Evolutionary conservation across 2,888 invertebrate genomes (phyloP), one percentile per base, ranked within the genome.

Genomic region (Eilema sororculum): DNA sequence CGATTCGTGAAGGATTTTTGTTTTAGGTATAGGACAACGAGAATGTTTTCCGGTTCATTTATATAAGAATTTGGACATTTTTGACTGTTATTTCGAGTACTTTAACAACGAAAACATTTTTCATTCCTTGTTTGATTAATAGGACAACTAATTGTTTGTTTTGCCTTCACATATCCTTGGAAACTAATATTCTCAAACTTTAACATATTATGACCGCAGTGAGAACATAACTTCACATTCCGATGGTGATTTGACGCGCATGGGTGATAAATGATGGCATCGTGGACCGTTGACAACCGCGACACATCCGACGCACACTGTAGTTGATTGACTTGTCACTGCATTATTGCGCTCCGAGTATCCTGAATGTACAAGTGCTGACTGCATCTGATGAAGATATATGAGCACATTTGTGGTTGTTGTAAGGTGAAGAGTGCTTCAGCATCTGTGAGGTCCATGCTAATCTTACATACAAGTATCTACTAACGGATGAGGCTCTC

Each of bases 321-420:
- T 85, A 9, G n/a, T 52, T 86, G 85, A 89, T 90, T 90, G 87
- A 89, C 86, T 86, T 81, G 87, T 88, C 88, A 80, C 79, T 82
- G 78, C 78, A 77, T 82, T 81, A 88, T 86, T 84, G 83, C 77
- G 69, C 78, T n/a, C 75, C 75, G 87, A 85, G 88, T 87, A 81
- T 78, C 84, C 73, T 66, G 61, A 62, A 71, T 63, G 64, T 58
- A 69, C 65, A 65, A 66, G 46, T 24, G 63, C 68, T 73, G 74
- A 72, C 72, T 70, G 61, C 62, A 56, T 60, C 65, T 62, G 68
- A 72, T 71, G 70, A 62, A 71, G 69, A 73, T 70, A 60, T 71
- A 75, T 72, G 68, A 65, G 41, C 3, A n/a, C 62, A 25, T 62
- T 41, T 62, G 6, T 10, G 46, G n/a, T 22, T 28, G 25, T 41